phyloP scores from a whole-genome alignment of 2,888 invertebrate genomes.

The Oligia latruncula region DNA sequence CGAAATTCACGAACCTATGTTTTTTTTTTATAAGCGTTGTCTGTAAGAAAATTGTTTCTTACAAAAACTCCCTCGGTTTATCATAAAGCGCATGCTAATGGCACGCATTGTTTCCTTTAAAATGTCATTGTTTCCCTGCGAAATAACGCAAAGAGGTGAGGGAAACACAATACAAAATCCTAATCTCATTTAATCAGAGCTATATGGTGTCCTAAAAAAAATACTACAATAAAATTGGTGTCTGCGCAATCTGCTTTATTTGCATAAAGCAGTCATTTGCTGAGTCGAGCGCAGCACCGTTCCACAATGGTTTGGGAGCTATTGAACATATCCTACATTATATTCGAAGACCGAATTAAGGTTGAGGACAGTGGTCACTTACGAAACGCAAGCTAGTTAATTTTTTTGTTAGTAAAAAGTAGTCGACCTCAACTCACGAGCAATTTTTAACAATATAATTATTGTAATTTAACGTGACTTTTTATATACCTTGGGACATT shows the following conservation, averaged over 20 bases:
- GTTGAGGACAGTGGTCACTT: constrained; percentile 76
- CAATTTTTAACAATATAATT: constrained; percentile 74
- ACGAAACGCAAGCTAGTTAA: constrained; percentile 65
- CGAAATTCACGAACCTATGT: not conserved
- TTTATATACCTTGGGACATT: constrained; percentile 67
- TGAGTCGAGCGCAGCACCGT: constrained; percentile 35
- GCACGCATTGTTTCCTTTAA: constrained; percentile 21
- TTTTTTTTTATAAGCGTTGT: not conserved
- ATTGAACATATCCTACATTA: constrained; percentile 57
- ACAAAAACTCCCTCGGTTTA: constrained; percentile 5
- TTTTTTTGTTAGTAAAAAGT: constrained; percentile 72
- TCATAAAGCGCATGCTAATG: not conserved
- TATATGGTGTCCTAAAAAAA: constrained; percentile 41
- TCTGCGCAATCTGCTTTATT: constrained; percentile 64
- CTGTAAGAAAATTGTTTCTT: not conserved
- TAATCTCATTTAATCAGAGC: constrained; percentile 49
- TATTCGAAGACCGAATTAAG: constrained; percentile 74
- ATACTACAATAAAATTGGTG: constrained; percentile 59
- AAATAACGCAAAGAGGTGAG: constrained; percentile 16
- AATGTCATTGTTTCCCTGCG: constrained; percentile 28
- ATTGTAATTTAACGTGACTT: constrained; percentile 72
- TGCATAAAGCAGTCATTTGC: constrained; percentile 71
- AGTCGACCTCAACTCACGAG: constrained; percentile 69
- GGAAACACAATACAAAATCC: constrained; percentile 36
- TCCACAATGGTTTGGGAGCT: constrained; percentile 65